phyloP scores from a whole-genome alignment of 2,888 invertebrate species.

The Troides oblongomaculatus region DNA sequence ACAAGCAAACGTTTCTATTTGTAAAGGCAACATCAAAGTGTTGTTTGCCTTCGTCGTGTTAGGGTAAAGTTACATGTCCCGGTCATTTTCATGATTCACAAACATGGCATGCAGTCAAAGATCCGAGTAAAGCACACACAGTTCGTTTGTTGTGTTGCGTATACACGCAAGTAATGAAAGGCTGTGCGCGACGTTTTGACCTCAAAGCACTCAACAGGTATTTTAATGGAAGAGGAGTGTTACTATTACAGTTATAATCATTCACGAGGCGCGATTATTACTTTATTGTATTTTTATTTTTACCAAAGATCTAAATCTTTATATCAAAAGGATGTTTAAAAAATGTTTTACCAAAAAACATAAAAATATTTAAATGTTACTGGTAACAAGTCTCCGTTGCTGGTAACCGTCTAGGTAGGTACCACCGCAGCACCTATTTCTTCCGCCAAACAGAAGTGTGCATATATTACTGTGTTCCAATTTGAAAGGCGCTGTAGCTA shows the following conservation, averaged over 20 bases:
- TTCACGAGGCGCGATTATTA: neutral
- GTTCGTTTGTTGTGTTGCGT: constrained; percentile 12
- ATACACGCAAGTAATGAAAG: constrained; percentile 12
- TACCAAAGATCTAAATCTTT: neutral
- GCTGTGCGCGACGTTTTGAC: constrained; percentile 3
- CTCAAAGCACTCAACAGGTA: constrained; percentile 21
- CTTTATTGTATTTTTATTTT: neutral
- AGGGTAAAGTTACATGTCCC: neutral
- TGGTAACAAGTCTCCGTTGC: too few relatives aligned
- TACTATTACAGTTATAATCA: constrained; percentile 7
- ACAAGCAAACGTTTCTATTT: constrained; percentile 7
- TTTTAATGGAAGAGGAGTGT: constrained; percentile 18
- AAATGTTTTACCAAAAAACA: too few relatives aligned
- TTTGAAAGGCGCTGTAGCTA: too few relatives aligned
- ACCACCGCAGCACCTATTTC: too few relatives aligned
- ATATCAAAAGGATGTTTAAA: too few relatives aligned
- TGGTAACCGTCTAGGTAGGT: too few relatives aligned
- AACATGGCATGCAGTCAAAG: constrained; percentile 2
- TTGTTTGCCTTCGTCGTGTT: constrained; percentile 1
- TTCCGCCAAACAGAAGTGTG: too few relatives aligned
- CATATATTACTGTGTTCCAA: too few relatives aligned
- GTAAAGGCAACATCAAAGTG: neutral
- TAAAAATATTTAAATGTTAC: too few relatives aligned
- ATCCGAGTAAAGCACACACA: neutral
- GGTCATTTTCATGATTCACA: constrained; percentile 2